phyloP scores from a whole-genome alignment of 2,888 invertebrate species.

The Physocephala rufipes region DNA sequence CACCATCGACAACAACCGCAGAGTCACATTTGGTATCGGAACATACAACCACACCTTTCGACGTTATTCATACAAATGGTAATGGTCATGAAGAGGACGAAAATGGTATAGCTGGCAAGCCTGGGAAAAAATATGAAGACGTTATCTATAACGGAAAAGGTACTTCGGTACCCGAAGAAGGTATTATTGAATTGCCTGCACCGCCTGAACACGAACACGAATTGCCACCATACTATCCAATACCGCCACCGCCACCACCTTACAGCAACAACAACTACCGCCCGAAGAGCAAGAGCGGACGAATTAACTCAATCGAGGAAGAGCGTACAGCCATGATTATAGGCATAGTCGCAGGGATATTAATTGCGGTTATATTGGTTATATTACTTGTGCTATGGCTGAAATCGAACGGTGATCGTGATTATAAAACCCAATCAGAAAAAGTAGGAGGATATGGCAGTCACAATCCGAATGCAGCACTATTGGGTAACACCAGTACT shows the following conservation, averaged over 20 bases:
- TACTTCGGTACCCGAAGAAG: constrained; percentile 56
- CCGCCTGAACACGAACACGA: constrained; percentile 46
- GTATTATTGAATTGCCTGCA: constrained; percentile 47
- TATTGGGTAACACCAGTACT: constrained; percentile 73
- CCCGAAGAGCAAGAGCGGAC: constrained; percentile 65
- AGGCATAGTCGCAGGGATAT: constrained; percentile 88
- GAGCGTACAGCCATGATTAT: constrained; percentile 82
- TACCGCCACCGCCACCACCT: constrained; percentile 58
- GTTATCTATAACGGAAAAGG: constrained; percentile 48
- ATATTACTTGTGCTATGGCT: constrained; percentile 91
- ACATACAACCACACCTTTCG: constrained; percentile 60
- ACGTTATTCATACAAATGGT: constrained; percentile 50
- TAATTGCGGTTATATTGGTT: constrained; percentile 90
- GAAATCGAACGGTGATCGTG: constrained; percentile 85
- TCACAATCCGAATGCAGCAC: constrained; percentile 82
- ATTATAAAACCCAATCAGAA: constrained; percentile 92
- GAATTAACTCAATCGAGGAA: constrained; percentile 75
- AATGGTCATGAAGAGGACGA: constrained; percentile 43
- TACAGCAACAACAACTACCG: constrained; percentile 61
- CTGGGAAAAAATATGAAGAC: constrained; percentile 44
- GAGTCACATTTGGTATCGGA: constrained; percentile 60
- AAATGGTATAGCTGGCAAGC: constrained; percentile 39
- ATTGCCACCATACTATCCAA: constrained; percentile 52
- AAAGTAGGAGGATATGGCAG: constrained; percentile 71
- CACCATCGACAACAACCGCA: constrained; percentile 53